Percentiles rank a stretch among this genome's conserved stretches.
phyloP scores from a whole-genome alignment of 2,888 invertebrate species.

The Drosophila cyrtoloma region DNA sequence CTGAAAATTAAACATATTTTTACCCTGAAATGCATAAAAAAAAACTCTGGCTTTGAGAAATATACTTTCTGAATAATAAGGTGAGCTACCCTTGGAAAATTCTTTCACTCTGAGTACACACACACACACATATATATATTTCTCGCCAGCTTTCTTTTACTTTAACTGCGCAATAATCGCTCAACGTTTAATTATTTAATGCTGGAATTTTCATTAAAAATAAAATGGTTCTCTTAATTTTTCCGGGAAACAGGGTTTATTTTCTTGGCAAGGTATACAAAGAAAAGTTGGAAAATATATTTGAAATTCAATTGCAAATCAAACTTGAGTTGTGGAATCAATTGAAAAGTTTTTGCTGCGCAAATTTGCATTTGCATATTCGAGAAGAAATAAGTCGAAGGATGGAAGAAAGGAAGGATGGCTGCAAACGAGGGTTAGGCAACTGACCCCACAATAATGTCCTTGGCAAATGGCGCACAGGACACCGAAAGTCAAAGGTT shows the following conservation, averaged over 20 bases:
- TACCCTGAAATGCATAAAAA: background rate
- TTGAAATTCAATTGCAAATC: constrained; percentile 36
- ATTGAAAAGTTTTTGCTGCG: constrained; percentile 52
- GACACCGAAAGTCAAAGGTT: constrained; percentile 14
- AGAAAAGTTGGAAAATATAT: constrained; percentile 12
- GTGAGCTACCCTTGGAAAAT: background rate
- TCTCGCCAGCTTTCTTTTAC: background rate
- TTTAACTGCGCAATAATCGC: constrained; percentile 30
- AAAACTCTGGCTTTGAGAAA: background rate
- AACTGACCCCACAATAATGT: constrained; percentile 10
- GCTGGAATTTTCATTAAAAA: constrained; percentile 7
- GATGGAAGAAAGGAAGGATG: background rate
- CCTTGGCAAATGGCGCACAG: constrained; percentile 12
- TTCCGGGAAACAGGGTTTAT: background rate
- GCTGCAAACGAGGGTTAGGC: background rate
- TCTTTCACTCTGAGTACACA: background rate
- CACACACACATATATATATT: background rate
- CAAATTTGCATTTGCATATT: constrained; percentile 42
- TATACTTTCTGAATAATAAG: background rate
- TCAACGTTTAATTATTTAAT: constrained; percentile 34
- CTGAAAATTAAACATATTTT: background rate
- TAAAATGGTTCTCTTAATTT: constrained; percentile 1
- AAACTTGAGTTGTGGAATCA: constrained; percentile 35
- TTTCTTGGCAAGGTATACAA: background rate
- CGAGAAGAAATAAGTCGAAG: background rate